A percentile compares a stretch with the other conserved stretches of the same genome.
phyloP scores from a whole-genome alignment of 2,888 invertebrate species.

The Drosophila nigricruria region DNA sequence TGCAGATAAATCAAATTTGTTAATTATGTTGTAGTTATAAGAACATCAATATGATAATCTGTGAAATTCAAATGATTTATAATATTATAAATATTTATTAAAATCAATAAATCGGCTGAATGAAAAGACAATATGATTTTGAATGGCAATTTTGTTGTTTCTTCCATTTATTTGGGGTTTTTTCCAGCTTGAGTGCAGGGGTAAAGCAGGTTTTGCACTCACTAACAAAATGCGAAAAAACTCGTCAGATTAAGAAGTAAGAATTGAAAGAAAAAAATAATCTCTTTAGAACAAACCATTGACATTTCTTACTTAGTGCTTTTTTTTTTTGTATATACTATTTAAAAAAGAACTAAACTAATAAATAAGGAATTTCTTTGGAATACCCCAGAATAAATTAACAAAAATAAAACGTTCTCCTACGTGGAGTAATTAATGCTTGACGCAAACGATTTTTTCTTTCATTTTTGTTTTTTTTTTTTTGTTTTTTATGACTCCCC shows the following conservation, averaged over 20 bases:
- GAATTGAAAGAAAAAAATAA: neutral
- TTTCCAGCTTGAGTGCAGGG: conserved; percentile 31
- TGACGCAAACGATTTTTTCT: neutral
- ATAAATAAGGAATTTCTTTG: conserved; percentile 45
- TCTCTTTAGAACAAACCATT: conserved; percentile 34
- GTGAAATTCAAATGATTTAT: conserved; percentile 3
- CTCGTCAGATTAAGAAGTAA: conserved; percentile 1
- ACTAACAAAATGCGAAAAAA: conserved; percentile 16
- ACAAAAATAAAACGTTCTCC: neutral
- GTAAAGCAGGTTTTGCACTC: conserved; percentile 51
- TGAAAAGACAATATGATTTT: conserved; percentile 21
- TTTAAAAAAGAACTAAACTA: conserved; percentile 29
- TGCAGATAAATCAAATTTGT: neutral
- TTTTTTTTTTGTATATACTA: conserved; percentile 14
- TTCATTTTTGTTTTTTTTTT: neutral
- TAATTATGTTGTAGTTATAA: neutral
- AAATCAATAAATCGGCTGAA: conserved; percentile 34
- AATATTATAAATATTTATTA: conserved; percentile 16
- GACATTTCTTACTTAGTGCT: conserved; percentile 46
- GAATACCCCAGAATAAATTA: conserved; percentile 58
- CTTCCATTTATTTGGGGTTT: conserved; percentile 31
- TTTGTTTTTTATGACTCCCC: conserved; percentile 25
- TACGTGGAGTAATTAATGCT: conserved; percentile 31
- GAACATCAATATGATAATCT: neutral
- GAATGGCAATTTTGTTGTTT: neutral